These are phyloP conservation scores for Polymixis flavicincta DNA, from an alignment of 2,888 invertebrate species.

Conservation along the genomic window DNA sequence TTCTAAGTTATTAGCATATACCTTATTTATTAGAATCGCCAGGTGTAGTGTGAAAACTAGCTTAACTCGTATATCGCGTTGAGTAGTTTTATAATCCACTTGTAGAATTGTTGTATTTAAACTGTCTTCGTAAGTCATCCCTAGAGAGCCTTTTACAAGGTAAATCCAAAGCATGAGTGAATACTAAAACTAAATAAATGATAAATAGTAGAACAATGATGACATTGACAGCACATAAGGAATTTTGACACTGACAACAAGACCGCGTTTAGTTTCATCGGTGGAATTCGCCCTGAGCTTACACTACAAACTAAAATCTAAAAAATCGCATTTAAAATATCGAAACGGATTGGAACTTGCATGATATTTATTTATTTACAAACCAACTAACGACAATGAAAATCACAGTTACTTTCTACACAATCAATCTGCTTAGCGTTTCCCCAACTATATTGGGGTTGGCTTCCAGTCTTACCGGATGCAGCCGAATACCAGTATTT, in stretches of 20 bases:
- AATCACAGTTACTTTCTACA: background rate
- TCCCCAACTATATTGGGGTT: background rate
- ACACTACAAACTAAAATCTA: background rate
- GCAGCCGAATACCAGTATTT: background rate
- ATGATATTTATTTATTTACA: background rate
- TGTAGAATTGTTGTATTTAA: background rate
- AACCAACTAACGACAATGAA: background rate
- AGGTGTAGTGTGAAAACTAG: background rate
- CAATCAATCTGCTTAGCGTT: background rate
- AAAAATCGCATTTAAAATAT: background rate
- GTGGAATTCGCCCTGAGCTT: background rate
- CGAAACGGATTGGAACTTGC: too few species aligned
- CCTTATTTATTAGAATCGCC: slow-evolving; percentile 4
- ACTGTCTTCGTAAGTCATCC: background rate
- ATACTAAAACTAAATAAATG: too few species aligned
- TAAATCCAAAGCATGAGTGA: too few species aligned
- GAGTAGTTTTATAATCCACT: background rate
- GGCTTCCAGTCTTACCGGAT: background rate
- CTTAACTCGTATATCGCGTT: too few species aligned
- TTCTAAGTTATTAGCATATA: slow-evolving; percentile 6
- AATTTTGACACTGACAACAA: background rate
- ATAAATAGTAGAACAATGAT: background rate
- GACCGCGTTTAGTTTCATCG: background rate
- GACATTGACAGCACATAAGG: background rate
- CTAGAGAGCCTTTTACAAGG: background rate